Conservation (phyloP, 2,888 invertebrate species). For the Oeneis ivallda region DNA sequence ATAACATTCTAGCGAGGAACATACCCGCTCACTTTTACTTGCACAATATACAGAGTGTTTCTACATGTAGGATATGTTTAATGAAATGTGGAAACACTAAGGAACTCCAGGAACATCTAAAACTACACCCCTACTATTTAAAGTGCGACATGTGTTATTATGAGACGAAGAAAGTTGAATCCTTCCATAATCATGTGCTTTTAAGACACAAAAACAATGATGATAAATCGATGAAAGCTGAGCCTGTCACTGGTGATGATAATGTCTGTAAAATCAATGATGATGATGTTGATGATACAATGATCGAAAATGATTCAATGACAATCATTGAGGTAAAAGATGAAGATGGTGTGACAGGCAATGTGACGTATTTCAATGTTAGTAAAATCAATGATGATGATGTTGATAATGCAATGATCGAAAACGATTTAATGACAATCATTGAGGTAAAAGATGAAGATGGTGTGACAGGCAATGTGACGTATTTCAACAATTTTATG, state of each 20-base stretch:
- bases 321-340: neutral
- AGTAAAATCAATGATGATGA: neutral
- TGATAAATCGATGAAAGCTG: neutral
- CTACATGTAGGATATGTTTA: slow-evolving; percentile 55
- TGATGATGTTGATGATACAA: neutral
- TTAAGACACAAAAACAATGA: slow-evolving; percentile 38
- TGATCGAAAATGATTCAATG: neutral
- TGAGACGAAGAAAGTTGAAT: slow-evolving; percentile 37
- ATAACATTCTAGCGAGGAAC: accelerated
- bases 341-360: neutral
- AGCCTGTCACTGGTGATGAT: neutral
- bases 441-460: neutral
- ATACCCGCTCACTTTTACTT: slow-evolving; percentile 52
- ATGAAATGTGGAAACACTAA: slow-evolving; percentile 36
- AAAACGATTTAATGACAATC: neutral
- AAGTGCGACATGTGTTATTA: slow-evolving; percentile 52
- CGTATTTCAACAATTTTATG: no score
- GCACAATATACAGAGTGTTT: slow-evolving; percentile 49
- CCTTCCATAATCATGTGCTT: slow-evolving; percentile 46
- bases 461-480: neutral
- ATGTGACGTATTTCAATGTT: neutral
- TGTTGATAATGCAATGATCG: neutral
- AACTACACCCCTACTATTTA: slow-evolving; percentile 45
- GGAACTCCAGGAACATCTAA: slow-evolving; percentile 45
- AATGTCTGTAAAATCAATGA: neutral